A percentile compares a stretch with the other conserved stretches of the same genome.
Evolutionary conservation across 2,797 vertebrate species (phyloP).

Genomic region (Centroberyx gerrardi): DNA sequence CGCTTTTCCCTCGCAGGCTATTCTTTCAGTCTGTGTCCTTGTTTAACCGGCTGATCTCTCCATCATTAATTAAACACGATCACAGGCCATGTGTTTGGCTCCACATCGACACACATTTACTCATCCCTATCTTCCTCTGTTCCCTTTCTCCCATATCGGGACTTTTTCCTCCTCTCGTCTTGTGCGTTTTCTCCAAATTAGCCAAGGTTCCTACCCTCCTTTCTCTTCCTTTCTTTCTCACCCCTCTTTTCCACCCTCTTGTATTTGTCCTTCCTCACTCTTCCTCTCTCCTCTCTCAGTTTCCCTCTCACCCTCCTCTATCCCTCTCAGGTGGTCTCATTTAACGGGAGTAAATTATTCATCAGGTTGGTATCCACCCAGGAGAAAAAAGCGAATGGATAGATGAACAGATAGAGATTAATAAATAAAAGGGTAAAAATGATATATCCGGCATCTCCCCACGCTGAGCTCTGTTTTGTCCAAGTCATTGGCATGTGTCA

Average conservation of each 20-base stretch:
- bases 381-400: conserved; percentile 58
- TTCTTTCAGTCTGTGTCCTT: conserved; percentile 53
- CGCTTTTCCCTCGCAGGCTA: conserved; percentile 30
- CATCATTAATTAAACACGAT: conserved; percentile 72
- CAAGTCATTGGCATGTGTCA: not conserved
- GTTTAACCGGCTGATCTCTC: conserved; percentile 54
- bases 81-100: conserved; percentile 36
- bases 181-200: conserved; percentile 16
- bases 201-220: conserved; percentile 3
- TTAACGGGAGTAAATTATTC: conserved; percentile 76
- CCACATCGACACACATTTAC: conserved; percentile 8
- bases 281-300: conserved; percentile 6
- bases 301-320: not conserved
- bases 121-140: conserved; percentile 1
- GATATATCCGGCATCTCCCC: conserved; percentile 49
- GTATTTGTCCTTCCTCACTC: conserved; percentile 11
- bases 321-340: conserved; percentile 65
- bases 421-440: conserved; percentile 77
- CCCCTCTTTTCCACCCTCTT: conserved; percentile 8
- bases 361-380: conserved; percentile 59
- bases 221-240: conserved; percentile 18
- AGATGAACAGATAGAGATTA: conserved; percentile 67
- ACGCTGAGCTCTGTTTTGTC: conserved; percentile 36
- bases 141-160: conserved; percentile 10
- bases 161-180: not conserved